phyloP scores from a whole-genome alignment of 2,888 invertebrate species.

The Caenorhabditis parvicauda region DNA sequence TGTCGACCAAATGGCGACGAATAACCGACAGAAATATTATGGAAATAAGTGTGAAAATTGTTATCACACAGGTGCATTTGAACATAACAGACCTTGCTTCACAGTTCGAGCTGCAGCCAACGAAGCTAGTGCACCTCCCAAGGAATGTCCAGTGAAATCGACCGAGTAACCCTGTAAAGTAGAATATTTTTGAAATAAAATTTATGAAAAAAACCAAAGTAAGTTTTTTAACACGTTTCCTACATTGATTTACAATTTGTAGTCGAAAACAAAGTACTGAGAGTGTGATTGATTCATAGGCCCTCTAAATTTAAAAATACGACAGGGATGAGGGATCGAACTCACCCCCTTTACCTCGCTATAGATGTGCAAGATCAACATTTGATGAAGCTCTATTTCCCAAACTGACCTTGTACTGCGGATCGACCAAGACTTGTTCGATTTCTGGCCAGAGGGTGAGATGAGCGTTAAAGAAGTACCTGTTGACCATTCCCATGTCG shows the following conservation, averaged over 20 bases:
- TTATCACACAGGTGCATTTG: too few relatives aligned
- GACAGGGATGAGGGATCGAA: too few relatives aligned
- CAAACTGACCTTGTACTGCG: conserved; percentile 35
- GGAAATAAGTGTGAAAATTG: background rate
- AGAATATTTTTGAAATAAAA: background rate
- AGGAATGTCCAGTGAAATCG: conserved; percentile 57
- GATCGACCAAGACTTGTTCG: conserved; percentile 37
- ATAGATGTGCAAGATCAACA: background rate
- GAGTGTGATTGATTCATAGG: too few relatives aligned
- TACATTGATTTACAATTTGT: too few relatives aligned
- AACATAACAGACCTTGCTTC: conserved; percentile 31
- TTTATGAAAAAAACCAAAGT: too few relatives aligned
- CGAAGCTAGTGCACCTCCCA: conserved; percentile 58
- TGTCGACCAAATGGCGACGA: too few relatives aligned
- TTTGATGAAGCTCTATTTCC: too few relatives aligned
- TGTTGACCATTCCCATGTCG: conserved; percentile 53
- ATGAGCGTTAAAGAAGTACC: conserved; percentile 55
- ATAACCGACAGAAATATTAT: too few relatives aligned
- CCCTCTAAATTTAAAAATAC: too few relatives aligned
- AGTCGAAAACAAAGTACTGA: background rate
- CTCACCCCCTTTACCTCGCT: background rate
- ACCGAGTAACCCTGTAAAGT: conserved; percentile 41
- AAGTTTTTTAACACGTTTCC: too few relatives aligned
- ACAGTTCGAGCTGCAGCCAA: conserved; percentile 52
- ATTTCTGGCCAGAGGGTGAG: conserved; percentile 52